Conservation (phyloP, 2,888 invertebrate genomes). For the Caenorhabditis sp. region DNA sequence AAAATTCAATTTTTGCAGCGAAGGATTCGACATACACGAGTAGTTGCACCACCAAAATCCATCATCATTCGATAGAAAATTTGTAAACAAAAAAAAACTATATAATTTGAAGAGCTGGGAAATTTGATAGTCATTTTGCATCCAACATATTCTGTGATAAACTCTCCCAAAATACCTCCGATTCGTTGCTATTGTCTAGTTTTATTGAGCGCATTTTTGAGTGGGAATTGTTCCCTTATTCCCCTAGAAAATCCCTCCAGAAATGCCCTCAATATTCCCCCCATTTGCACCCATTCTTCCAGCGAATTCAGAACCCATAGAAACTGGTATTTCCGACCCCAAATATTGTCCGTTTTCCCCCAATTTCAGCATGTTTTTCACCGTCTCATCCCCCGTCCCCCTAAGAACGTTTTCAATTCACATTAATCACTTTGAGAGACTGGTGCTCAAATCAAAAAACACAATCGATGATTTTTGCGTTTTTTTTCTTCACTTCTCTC, state of each 20-base stretch:
- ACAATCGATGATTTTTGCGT: background rate
- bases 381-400: conserved; percentile 7
- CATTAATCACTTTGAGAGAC: conserved; percentile 6
- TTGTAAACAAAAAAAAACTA: conserved; percentile 6
- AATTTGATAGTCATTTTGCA: conserved; percentile 1
- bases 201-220: background rate
- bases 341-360: background rate
- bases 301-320: conserved; percentile 2
- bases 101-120: too few relatives aligned
- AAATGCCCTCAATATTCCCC: conserved; percentile 6
- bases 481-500: background rate
- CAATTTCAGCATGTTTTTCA: conserved; percentile 10
- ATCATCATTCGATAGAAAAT: too few relatives aligned
- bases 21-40: conserved; percentile 31
- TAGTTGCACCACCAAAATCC: too few relatives aligned
- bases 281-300: background rate
- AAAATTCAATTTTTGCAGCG: too few relatives aligned
- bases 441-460: conserved; percentile 2
- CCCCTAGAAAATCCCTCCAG: background rate
- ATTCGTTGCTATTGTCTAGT: background rate
- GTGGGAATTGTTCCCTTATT: background rate
- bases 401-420: conserved; percentile 3
- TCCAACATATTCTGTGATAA: conserved; percentile 13
- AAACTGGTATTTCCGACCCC: conserved; percentile 9
- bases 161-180: background rate